Evolutionary conservation across 2,113 vertebrate species (phyloP).

Genomic region (Chamaetylas fuelleborni): DNA sequence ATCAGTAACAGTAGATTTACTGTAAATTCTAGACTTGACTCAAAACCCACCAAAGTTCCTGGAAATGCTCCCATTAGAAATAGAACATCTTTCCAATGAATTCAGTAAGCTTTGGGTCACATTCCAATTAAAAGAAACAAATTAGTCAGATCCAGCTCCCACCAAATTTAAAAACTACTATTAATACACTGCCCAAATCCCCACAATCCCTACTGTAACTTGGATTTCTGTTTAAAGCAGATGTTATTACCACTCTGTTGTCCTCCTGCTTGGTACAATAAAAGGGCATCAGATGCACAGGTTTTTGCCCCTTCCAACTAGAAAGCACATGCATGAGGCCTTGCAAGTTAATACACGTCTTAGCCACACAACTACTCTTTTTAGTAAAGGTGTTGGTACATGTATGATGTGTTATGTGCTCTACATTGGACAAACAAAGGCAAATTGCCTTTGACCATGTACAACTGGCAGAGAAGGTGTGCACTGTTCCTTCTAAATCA

Average conservation of each 20-base stretch:
- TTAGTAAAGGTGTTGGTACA: background rate
- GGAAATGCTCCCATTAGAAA: background rate
- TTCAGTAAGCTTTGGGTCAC: background rate
- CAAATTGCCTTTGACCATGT: background rate
- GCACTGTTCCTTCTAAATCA: background rate
- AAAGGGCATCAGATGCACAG: background rate
- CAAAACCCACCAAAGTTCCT: background rate
- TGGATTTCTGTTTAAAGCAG: conserved; percentile 4
- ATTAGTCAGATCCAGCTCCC: background rate
- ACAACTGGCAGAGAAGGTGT: background rate
- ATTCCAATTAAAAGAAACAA: background rate
- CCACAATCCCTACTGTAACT: background rate
- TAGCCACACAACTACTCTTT: background rate
- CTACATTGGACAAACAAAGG: background rate
- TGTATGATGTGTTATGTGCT: rapidly evolving
- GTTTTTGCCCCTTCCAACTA: background rate
- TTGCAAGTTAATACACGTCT: background rate
- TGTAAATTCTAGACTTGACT: background rate
- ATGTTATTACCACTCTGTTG: background rate
- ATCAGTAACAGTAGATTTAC: background rate
- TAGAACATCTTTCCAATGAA: background rate
- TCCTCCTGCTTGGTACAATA: background rate
- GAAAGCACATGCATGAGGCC: background rate
- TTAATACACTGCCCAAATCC: background rate
- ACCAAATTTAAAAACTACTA: background rate